Evolutionary conservation across 2,797 vertebrate species (phyloP).

Genomic region (Halcyon leucocephala): DNA sequence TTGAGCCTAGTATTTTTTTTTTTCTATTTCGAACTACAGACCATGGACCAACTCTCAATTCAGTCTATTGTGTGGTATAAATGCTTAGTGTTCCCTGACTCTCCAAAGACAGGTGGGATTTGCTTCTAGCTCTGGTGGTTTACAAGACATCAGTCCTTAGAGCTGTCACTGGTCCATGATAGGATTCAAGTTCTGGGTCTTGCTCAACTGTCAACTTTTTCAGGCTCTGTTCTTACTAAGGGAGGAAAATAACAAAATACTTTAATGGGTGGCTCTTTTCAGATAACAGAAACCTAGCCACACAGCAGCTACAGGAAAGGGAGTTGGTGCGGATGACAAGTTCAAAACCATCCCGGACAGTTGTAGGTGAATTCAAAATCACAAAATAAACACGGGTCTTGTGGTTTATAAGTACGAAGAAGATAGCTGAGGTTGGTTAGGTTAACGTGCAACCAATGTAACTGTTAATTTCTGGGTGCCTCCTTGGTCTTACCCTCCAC

Average conservation of each 20-base stretch:
- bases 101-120: not conserved
- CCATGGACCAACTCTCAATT: not conserved
- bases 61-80: not conserved
- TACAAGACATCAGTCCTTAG: not conserved
- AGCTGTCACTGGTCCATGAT: not conserved
- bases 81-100: not conserved
- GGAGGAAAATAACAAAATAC: not conserved
- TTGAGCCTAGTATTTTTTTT: not conserved
- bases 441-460: fast-evolving
- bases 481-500: not conserved
- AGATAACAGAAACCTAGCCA: not conserved
- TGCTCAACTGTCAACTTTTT: not conserved
- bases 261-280: not conserved
- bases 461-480: not conserved
- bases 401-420: not conserved
- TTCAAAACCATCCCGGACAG: fast-evolving
- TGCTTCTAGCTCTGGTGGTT: not conserved
- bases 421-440: not conserved
- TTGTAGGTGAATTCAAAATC: not conserved
- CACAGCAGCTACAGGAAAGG: not conserved
- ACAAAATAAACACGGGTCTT: not conserved
- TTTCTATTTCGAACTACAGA: not conserved
- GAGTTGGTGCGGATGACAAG: not conserved
- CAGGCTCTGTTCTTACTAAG: not conserved
- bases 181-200: not conserved